These are phyloP conservation scores for Hydrotaea cyrtoneurina DNA, from an alignment of 2,888 invertebrate species.

Conservation along the genomic window DNA sequence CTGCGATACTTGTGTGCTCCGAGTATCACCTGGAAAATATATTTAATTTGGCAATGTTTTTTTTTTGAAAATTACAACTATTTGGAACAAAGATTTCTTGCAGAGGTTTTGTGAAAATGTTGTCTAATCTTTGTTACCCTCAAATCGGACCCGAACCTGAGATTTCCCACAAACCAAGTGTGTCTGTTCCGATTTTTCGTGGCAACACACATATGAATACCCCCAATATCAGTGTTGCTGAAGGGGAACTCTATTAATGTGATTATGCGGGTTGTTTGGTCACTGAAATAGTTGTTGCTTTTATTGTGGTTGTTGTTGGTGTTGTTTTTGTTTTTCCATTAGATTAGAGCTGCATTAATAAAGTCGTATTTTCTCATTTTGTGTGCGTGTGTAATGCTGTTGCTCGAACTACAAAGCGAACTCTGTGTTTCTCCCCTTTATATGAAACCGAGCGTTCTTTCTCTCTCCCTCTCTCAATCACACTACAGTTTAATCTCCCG, in stretches of 20 bases:
- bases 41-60: too few species aligned
- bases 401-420: background rate
- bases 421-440: background rate
- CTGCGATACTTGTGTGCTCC: too few species aligned
- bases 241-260: slow-evolving; percentile 52
- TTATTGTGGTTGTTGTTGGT: slow-evolving; percentile 27
- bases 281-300: slow-evolving; percentile 49
- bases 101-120: too few species aligned
- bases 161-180: too few species aligned
- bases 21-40: too few species aligned
- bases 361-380: slow-evolving; percentile 28
- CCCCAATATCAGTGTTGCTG: slow-evolving; percentile 41
- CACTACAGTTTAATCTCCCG: background rate
- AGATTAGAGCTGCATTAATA: slow-evolving; percentile 56
- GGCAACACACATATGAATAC: slow-evolving; percentile 24
- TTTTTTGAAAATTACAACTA: too few species aligned
- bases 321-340: slow-evolving; percentile 48
- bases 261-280: slow-evolving; percentile 59
- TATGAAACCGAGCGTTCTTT: background rate
- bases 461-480: slow-evolving; percentile 26
- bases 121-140: too few species aligned
- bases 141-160: too few species aligned
- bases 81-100: too few species aligned
- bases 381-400: slow-evolving; percentile 29
- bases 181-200: too few species aligned